Evolutionary conservation across 2,113 vertebrate species (phyloP), one percentile per base, ranked within the genome.

Genomic region (Manacus vitellinus): DNA sequence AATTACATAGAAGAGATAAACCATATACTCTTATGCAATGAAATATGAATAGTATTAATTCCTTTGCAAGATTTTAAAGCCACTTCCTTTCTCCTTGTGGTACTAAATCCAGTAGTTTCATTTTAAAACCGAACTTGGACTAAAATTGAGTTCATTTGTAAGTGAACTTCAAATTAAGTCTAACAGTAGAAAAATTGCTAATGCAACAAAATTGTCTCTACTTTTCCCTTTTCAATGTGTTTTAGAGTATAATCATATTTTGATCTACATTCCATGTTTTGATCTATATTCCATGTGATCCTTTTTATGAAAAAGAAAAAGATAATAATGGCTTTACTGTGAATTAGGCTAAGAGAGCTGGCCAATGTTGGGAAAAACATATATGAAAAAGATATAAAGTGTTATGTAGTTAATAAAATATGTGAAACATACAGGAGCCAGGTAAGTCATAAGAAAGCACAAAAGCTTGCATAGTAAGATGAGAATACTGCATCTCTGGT

Each of bases 1-100:
- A 97, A 97, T 97, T 87, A 86, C 71, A 97, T 47, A 73, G 90
- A 39, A 87, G 56, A 78, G 49, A 94, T 84, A 95, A 97, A 97
- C 87, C 92, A 67, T 93, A 73, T 78, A 86, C 61, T 55, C 65
- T 83, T 94, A 84, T 37, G 62, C 44, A 91, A 92, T 73, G 70
- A 94, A 90, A 96, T 89, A 92, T 70, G 35, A 81, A 63, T 87
- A 92, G 46, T 71, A 96, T 97, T 94, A 94, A 95, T 91, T 92
- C 89, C 37, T 84, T 81, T 82, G 78, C 54, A 79, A 92, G 56
- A 79, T 72, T 79, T 83, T 81, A 67, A 94, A 96, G 77, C 93
- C 89, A 95, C 78, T 96, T 97, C 95, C 92, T 92, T 91, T 88
- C 75, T 80, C 49, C 66, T 81, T 68, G 31, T 70, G 47, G 49